Percentiles rank a stretch among this genome's conserved stretches.
Conservation (phyloP, 2,888 invertebrate species). For the Chloromyia formosa region DNA sequence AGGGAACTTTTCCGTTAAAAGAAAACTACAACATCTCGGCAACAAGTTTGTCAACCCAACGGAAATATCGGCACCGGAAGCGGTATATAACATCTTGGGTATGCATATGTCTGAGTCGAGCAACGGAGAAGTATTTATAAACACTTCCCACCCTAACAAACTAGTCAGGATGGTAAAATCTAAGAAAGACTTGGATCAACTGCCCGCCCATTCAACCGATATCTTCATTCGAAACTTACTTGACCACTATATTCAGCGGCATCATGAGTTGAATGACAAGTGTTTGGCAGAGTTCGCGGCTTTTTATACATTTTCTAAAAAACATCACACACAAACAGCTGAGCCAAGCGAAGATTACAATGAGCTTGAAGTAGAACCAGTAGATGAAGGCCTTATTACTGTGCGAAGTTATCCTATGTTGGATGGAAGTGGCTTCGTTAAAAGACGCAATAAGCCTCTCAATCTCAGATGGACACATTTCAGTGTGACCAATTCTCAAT, state of each 20-base stretch:
- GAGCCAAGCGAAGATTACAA: no score
- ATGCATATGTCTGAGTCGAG: conserved; percentile 43
- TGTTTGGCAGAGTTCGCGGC: not conserved
- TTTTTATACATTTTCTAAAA: not conserved
- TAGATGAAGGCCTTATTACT: no score
- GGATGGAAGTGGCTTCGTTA: no score
- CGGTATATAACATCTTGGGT: conserved; percentile 50
- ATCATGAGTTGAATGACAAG: not conserved
- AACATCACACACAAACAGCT: no score
- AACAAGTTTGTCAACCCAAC: conserved; percentile 52
- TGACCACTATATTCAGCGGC: not conserved
- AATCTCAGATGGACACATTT: no score
- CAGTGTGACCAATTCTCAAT: no score
- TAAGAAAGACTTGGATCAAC: not conserved
- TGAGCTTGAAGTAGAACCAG: no score
- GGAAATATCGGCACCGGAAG: conserved; percentile 54
- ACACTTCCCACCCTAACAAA: not conserved
- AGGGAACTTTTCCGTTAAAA: conserved; percentile 52
- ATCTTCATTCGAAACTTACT: not conserved
- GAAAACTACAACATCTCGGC: conserved; percentile 50
- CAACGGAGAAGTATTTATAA: not conserved
- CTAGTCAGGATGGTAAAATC: no score
- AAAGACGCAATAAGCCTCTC: no score
- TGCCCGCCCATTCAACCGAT: not conserved
- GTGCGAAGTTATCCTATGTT: no score